Evolutionary conservation across 2,113 vertebrate genomes (phyloP).

Genomic region (Theristicus caerulescens): DNA sequence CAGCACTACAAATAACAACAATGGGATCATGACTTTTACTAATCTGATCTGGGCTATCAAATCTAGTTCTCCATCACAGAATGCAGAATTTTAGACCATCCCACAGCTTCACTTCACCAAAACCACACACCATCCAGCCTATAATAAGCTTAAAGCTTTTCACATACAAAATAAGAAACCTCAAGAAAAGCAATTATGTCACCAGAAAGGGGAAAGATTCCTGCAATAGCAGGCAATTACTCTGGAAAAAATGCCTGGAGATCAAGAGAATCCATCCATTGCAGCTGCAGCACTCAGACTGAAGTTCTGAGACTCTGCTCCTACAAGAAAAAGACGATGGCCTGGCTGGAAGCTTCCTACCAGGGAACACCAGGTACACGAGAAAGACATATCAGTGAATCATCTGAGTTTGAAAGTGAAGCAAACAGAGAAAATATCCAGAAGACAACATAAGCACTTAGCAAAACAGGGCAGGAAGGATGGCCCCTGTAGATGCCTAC

Average conservation of each 20-base stretch:
- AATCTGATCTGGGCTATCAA: neutral
- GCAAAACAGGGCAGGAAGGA: neutral
- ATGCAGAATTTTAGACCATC: neutral
- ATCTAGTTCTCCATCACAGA: neutral
- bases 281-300: neutral
- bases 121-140: neutral
- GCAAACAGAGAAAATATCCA: neutral
- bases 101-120: neutral
- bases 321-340: neutral
- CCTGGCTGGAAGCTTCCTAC: neutral
- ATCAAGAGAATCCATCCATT: neutral
- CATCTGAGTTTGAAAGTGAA: neutral
- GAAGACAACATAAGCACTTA: neutral
- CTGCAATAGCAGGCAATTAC: neutral
- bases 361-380: accelerated
- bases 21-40: neutral
- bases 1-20: neutral
- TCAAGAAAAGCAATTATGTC: neutral
- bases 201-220: neutral
- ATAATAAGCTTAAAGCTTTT: neutral
- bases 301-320: neutral
- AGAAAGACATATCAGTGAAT: neutral
- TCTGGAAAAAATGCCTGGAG: neutral
- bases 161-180: neutral
- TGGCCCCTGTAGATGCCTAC: neutral